These are phyloP conservation scores for Eupithecia centaureata DNA, from an alignment of 2,888 invertebrate genomes.

Conservation along the genomic window DNA sequence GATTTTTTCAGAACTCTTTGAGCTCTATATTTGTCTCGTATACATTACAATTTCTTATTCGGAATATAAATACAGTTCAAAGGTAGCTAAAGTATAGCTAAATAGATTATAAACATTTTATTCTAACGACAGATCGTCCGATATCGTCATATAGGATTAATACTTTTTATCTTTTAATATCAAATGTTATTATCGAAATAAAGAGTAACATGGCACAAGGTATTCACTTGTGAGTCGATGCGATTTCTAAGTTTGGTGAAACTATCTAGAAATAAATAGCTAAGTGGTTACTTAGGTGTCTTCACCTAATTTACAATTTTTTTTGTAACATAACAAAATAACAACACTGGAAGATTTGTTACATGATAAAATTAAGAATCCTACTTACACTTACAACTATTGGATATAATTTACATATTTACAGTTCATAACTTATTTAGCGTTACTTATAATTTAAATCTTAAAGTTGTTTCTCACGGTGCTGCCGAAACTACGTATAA, in stretches of 20 bases:
- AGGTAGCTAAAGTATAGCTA: constrained; percentile 3
- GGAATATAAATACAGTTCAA: neutral
- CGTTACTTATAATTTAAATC: constrained; percentile 16
- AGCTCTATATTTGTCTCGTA: neutral
- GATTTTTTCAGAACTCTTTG: neutral
- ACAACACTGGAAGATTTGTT: constrained; percentile 76
- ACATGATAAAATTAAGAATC: constrained; percentile 49
- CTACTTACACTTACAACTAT: constrained; percentile 50
- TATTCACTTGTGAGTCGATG: constrained; percentile 75
- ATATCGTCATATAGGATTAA: constrained; percentile 13
- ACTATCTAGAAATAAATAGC: constrained; percentile 29
- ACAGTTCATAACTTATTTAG: constrained; percentile 51
- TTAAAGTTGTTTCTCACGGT: neutral
- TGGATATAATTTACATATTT: constrained; percentile 71
- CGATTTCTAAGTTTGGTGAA: constrained; percentile 34
- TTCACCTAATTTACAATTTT: neutral
- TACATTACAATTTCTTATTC: neutral
- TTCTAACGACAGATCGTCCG: neutral
- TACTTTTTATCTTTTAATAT: constrained; percentile 6
- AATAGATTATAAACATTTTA: neutral
- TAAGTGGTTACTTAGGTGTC: neutral
- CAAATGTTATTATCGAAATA: constrained; percentile 32
- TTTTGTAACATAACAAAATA: constrained; percentile 14
- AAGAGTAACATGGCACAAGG: constrained; percentile 73
- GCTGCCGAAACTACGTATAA: neutral